Evolutionary conservation across 2,113 vertebrate species (phyloP).

Genomic region (Pygoscelis antarcticus): DNA sequence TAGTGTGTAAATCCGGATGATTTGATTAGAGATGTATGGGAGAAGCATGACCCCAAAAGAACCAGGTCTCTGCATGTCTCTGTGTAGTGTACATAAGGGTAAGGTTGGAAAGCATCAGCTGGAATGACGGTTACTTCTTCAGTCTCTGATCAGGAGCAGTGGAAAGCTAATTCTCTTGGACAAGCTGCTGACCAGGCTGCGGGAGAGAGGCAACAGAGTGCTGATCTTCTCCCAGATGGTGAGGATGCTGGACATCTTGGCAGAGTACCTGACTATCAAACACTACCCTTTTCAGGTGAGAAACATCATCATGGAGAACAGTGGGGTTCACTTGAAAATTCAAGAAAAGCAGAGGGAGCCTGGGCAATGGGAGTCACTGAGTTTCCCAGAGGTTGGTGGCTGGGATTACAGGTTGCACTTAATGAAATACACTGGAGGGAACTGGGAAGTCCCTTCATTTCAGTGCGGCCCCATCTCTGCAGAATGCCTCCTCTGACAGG

Average conservation of each 20-base stretch:
- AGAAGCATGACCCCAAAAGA: background rate
- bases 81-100: background rate
- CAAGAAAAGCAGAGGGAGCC: background rate
- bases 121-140: constrained; percentile 47
- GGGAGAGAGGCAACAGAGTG: constrained; percentile 93
- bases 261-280: constrained; percentile 92
- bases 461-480: background rate
- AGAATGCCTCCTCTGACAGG: background rate
- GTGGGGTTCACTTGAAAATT: background rate
- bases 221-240: constrained; percentile 99
- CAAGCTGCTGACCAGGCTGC: constrained; percentile 92
- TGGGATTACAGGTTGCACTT: background rate
- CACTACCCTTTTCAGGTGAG: constrained; percentile 96
- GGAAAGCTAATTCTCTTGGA: constrained; percentile 96
- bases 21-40: background rate
- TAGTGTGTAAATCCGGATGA: background rate
- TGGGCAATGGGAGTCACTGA: background rate
- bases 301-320: background rate
- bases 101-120: background rate
- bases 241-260: constrained; percentile 97
- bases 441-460: background rate
- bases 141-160: constrained; percentile 91
- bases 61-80: background rate
- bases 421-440: background rate
- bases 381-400: background rate